These are phyloP conservation scores for Hesperia comma DNA, from an alignment of 2,888 invertebrate genomes.

Conservation along the genomic window DNA sequence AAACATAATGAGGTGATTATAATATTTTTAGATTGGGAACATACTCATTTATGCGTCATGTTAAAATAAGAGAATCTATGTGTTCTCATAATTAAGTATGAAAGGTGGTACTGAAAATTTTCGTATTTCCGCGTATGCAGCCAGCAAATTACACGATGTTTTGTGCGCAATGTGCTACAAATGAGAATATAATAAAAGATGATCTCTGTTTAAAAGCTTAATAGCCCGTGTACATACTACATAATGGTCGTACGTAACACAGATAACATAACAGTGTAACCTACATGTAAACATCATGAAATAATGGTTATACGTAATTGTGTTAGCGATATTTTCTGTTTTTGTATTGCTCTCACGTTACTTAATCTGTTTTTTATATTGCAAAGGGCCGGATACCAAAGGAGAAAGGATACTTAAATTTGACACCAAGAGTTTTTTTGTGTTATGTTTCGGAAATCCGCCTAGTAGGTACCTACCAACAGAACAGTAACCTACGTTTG, in stretches of 20 bases:
- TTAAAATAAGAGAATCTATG: neutral
- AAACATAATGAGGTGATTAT: too few relatives aligned
- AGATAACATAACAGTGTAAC: constrained; percentile 2
- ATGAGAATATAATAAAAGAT: constrained; percentile 32
- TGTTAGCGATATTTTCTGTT: too few relatives aligned
- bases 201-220: constrained; percentile 24
- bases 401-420: too few relatives aligned
- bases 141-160: constrained; percentile 4
- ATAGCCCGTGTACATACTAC: constrained; percentile 18
- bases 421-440: too few relatives aligned
- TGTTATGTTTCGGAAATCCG: too few relatives aligned
- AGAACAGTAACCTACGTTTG: too few relatives aligned
- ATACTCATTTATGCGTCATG: too few relatives aligned
- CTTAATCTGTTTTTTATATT: too few relatives aligned
- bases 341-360: too few relatives aligned
- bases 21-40: too few relatives aligned
- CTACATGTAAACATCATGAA: neutral
- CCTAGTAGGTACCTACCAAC: too few relatives aligned
- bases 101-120: constrained; percentile 2
- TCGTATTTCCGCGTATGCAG: constrained; percentile 5
- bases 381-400: too few relatives aligned
- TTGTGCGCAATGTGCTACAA: constrained; percentile 18
- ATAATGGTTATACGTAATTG: neutral
- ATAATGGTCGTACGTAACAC: constrained; percentile 2
- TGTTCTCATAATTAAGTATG: neutral